Percentiles rank a stretch among this genome's conserved stretches.
phyloP scores from a whole-genome alignment of 2,797 vertebrate species.

The Pangasius sanitwongsei region DNA sequence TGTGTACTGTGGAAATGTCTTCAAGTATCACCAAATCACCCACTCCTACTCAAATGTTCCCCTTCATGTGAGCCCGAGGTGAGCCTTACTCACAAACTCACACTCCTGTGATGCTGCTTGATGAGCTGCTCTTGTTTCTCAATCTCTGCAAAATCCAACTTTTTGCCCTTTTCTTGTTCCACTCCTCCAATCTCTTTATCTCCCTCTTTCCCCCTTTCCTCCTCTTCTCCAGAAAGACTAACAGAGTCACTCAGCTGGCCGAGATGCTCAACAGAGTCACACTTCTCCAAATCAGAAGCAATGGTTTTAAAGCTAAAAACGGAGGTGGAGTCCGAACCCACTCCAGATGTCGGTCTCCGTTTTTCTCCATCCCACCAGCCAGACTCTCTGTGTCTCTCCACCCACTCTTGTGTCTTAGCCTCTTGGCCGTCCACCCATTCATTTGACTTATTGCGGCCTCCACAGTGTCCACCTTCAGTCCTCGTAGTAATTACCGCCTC shows the following conservation, averaged over 20 bases:
- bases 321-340: slow-evolving; percentile 78
- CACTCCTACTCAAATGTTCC: neutral
- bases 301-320: slow-evolving; percentile 86
- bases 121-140: slow-evolving; percentile 71
- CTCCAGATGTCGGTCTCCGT: slow-evolving; percentile 67
- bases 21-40: neutral
- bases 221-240: slow-evolving; percentile 71
- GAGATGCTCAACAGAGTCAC: slow-evolving; percentile 87
- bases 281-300: slow-evolving; percentile 87
- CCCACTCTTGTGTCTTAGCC: slow-evolving; percentile 73
- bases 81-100: slow-evolving; percentile 72
- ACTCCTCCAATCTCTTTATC: slow-evolving; percentile 51
- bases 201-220: slow-evolving; percentile 46
- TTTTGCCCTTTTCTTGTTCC: slow-evolving; percentile 57
- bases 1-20: slow-evolving; percentile 7
- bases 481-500: slow-evolving; percentile 70
- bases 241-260: slow-evolving; percentile 76
- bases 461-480: slow-evolving; percentile 44
- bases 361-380: slow-evolving; percentile 72
- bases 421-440: slow-evolving; percentile 68
- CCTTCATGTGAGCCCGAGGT: neutral
- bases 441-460: slow-evolving; percentile 44
- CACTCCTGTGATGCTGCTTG: slow-evolving; percentile 79
- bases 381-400: slow-evolving; percentile 68
- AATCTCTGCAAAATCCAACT: slow-evolving; percentile 54